Evolutionary conservation across 2,888 invertebrate species (phyloP), one percentile per base, ranked within the genome.

Genomic region (Coelopa pilipes): DNA sequence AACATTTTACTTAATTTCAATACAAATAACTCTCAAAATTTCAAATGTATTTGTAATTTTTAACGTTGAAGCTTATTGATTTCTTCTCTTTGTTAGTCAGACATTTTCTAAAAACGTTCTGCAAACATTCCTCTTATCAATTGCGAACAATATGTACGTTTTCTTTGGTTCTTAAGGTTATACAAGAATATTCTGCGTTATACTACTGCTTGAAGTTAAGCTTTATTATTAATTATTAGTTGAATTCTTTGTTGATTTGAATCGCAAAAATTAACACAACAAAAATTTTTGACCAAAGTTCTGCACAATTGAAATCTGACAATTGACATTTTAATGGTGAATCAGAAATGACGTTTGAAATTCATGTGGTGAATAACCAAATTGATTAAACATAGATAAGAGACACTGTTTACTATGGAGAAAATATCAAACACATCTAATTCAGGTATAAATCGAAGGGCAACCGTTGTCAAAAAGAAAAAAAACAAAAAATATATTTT

Each of bases 41-140:
- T 53, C 5, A 34, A 34, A 34, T 34, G 53, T n/a, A 13, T 53
- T 53, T 53, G 53, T 7, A 7, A 53, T 3, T 7, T n/a, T 53
- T 53, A 53, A 53, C 13, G 13, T 53, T 53, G 53, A 15, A 15
- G 53, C n/a, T 53, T 53, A 53, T 53, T 53, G 53, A 53, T 53
- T 53, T 53, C 15, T 53, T 53, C 53, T 53, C 34, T 34, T 53
- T 53, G 53, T 53, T 53, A 13, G 5, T 53, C 53, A n/a, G 34
- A 34, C 34, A 4, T 34, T 34, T 34, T 34, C 34, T 4, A 34
- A 2, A 34, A 34, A 34, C 34, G 34, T 53, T 13, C 53, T 49
- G 10, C 49, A 49, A 13, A 49, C 60, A 12, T 62, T 62, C 24
- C 24, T 62, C 60, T 62, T 62, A 59, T 59, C 59, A 62, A 62